phyloP scores from a whole-genome alignment of 53 echinoderm and acorn worm species.

The Echinometra lucunter region DNA sequence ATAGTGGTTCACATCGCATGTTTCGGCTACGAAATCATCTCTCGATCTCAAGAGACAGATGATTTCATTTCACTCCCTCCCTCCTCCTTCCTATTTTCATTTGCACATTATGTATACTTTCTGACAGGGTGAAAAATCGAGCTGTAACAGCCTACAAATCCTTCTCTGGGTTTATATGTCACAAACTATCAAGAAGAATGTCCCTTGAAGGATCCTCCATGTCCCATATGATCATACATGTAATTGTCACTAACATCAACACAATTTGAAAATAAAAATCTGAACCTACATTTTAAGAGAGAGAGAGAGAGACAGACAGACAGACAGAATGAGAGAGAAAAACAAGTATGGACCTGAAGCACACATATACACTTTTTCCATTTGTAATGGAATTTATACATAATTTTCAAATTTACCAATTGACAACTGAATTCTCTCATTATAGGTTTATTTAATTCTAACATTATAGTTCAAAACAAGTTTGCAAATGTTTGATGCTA shows the following conservation, averaged over 20 bases:
- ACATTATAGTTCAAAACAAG: too few species aligned
- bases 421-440: too few species aligned
- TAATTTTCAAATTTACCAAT: too few species aligned
- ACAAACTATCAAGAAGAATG: not conserved
- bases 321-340: too few species aligned
- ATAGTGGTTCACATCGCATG: not conserved
- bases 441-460: too few species aligned
- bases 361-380: too few species aligned
- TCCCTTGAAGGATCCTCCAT: not conserved
- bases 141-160: not conserved
- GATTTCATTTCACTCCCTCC: not conserved
- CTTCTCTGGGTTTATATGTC: not conserved
- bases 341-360: too few species aligned
- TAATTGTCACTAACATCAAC: not conserved
- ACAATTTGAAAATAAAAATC: not conserved
- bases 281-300: not conserved
- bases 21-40: not conserved
- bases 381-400: too few species aligned
- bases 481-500: not conserved
- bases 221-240: not conserved
- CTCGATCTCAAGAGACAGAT: not conserved
- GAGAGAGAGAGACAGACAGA: too few species aligned
- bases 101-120: not conserved
- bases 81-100: not conserved
- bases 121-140: not conserved